Evolutionary conservation across 2,888 invertebrate genomes (phyloP), one percentile per base, ranked within the genome.

Genomic region (Stomorhina lunata): DNA sequence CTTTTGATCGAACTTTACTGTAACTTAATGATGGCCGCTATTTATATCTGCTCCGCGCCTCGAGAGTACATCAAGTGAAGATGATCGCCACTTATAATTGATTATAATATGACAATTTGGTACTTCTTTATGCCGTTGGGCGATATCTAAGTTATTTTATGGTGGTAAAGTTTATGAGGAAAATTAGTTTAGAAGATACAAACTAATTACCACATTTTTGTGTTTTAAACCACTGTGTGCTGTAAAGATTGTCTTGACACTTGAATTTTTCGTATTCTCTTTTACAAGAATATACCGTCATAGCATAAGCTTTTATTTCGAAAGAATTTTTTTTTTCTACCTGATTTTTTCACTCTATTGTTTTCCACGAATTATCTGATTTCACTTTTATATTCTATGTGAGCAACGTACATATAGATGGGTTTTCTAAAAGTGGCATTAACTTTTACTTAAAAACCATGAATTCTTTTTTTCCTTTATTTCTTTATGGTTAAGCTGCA

Each of bases 341-440:
- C 7, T 29, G 12, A 29, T 34, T 34, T 66, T 34, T 48, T 27
- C 5, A n/a, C 25, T 12, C 29, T 37, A 69, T 68, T 61, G 48
- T 50, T 55, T 50, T 32, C 25, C 53, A 57, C 37, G 27, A 37
- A 53, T 37, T 59, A 20, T 27, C 1, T 32, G 34, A 17, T 53
- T 66, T 71, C 50, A 55, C 43, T 61, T 63, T 45, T 20, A 55
- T 45, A 7, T 15, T 29, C 0, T 9, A 48, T n/a, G n/a, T n/a
- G n/a, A n/a, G n/a, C n/a, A n/a, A n/a, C n/a, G 4, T 45, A 43
- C 71, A n/a, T n/a, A n/a, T n/a, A n/a, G n/a, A n/a, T 32, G 57
- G 66, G 34, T 81, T 81, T 72, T 53, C 55, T 72, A 22, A 71
- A 72, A 77, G 43, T 77, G 59, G 61, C 34, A 81, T 72, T 61